Base-by-base conservation (phyloP, 2,888 invertebrate genomes). In the Cactoblastis cactorum region DNA sequence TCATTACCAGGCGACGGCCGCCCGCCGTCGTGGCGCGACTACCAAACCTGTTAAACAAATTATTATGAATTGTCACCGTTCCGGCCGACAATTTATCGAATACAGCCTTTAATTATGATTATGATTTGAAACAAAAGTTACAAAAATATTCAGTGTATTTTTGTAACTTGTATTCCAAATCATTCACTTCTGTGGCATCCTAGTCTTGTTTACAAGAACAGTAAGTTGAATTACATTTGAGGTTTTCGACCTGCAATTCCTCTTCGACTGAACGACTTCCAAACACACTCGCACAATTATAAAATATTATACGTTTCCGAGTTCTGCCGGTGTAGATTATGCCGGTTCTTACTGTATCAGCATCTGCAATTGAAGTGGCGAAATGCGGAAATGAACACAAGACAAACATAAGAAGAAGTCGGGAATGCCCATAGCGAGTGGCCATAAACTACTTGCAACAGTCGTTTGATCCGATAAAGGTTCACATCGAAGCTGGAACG, bases 381-480 rank as follows among this genome's bases (percentile, higher is more conserved):
- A 57, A 63, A 58, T 63, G 57, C 62, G 62, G 62, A 66, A 72
- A 62, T 59, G 59, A 74, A 69, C 65, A 65, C 64, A 67, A 65
- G 61, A 61, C 54, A 62, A 72, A 73, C 71, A 73, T 78, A 71
- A 74, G 70, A 69, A 74, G 72, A 69, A 78, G 64, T 68, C 65
- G 59, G 33, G 61, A 73, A 78, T 69, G 71, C 67, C 73, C 69
- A 74, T 77, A 75, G 70, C 63, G 60, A 69, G 71, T 62, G 62
- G 57, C 67, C 71, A 71, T 77, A 77, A 79, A 80, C 68, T 73
- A 67, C 68, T 61, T 70, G 71, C 61, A 75, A 74, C 69, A 72
- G 75, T 74, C 71, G 68, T 74, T 76, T 66, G 69, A 76, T 78
- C 74, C 70, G 76, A 80, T 80, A 80, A 76, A 73, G 59, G 60